These are phyloP conservation scores for Dendrocincla fuliginosa DNA, from an alignment of 2,797 vertebrate species.

Conservation along the genomic window DNA sequence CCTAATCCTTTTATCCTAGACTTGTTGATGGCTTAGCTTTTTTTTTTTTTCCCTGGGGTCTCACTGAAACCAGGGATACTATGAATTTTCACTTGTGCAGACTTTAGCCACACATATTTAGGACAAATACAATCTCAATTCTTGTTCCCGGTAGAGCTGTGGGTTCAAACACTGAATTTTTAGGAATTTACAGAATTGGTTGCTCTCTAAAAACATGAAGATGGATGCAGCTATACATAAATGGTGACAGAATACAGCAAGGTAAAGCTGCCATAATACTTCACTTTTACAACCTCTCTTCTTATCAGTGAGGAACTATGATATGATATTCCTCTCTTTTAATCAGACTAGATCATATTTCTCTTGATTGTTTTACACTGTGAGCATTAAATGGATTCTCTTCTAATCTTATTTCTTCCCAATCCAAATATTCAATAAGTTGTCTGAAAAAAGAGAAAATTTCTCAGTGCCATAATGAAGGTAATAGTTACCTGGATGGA, in stretches of 20 bases:
- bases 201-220: neutral
- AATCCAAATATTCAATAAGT: neutral
- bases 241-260: neutral
- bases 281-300: neutral
- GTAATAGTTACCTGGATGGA: neutral
- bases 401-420: neutral
- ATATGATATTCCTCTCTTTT: neutral
- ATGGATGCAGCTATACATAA: neutral
- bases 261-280: neutral
- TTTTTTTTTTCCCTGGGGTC: neutral
- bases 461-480: neutral
- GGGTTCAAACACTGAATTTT: neutral
- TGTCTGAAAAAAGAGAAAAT: neutral
- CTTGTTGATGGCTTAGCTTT: neutral
- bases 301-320: neutral
- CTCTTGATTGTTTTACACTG: neutral
- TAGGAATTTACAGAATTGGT: neutral
- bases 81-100: neutral
- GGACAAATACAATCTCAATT: neutral
- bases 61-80: neutral
- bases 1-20: neutral
- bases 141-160: neutral
- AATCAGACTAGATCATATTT: neutral
- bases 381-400: neutral
- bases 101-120: neutral